A percentile compares a stretch with the other conserved stretches of the same genome.
phyloP scores from a whole-genome alignment of 64 coral and sea anemone species.

The Trachythela sp. region DNA sequence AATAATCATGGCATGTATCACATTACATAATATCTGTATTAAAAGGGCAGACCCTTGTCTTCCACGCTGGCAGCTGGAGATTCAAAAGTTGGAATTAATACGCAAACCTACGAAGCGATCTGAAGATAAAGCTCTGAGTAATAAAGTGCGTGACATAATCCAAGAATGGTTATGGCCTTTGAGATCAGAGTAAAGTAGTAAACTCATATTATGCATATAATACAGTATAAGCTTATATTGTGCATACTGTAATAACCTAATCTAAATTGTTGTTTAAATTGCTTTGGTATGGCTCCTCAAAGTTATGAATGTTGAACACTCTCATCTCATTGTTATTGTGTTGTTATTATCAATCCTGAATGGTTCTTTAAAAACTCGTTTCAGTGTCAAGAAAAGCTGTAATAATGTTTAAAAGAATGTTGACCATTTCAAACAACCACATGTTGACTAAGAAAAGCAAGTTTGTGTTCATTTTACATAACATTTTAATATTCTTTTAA shows the following conservation, averaged over 20 bases:
- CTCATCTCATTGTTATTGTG: neutral
- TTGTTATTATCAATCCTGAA: neutral
- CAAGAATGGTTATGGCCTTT: neutral
- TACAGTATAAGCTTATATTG: neutral
- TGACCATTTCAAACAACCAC: too few species aligned
- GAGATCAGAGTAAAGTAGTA: neutral
- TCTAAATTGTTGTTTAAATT: neutral
- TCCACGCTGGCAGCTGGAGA: neutral
- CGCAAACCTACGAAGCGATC: neutral
- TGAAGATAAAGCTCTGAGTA: neutral
- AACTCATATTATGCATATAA: too few species aligned
- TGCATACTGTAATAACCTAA: neutral
- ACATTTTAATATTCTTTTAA: neutral
- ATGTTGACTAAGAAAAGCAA: neutral
- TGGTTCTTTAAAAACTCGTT: neutral
- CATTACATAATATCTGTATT: neutral
- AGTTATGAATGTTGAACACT: neutral
- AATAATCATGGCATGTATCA: constrained; percentile 2
- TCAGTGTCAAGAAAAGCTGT: neutral
- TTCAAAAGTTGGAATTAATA: constrained; percentile 10
- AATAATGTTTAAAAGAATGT: too few species aligned
- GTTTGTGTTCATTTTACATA: neutral
- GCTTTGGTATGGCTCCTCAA: neutral
- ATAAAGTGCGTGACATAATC: neutral
- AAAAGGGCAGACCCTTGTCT: neutral